Evolutionary conservation across 1,140 invertebrate genomes (phyloP).

Genomic region (Drosophila pseudoananassae): DNA sequence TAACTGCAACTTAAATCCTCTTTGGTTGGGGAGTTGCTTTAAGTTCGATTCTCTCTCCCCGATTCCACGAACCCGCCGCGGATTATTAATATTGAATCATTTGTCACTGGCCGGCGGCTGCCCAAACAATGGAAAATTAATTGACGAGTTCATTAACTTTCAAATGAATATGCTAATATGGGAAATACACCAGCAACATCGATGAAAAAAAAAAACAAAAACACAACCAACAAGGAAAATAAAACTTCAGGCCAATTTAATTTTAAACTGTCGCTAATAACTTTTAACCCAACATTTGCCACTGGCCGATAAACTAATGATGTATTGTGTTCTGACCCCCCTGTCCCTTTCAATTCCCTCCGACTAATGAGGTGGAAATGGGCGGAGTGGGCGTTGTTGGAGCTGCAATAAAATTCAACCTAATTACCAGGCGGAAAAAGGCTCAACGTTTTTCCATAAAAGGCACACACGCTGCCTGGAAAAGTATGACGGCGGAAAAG

Average conservation of each 20-base stretch:
- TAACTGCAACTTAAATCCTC: slow-evolving; percentile 15
- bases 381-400: neutral
- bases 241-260: slow-evolving; percentile 63
- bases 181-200: slow-evolving; percentile 13
- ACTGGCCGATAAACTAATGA: slow-evolving; percentile 74
- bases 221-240: slow-evolving; percentile 17
- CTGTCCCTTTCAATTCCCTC: neutral
- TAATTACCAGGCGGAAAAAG: slow-evolving; percentile 58
- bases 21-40: slow-evolving; percentile 10
- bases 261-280: slow-evolving; percentile 81
- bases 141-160: slow-evolving; percentile 79
- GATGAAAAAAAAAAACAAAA: slow-evolving; percentile 22
- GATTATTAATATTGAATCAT: slow-evolving; percentile 62
- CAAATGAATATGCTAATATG: slow-evolving; percentile 74
- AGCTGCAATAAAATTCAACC: slow-evolving; percentile 72
- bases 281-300: slow-evolving; percentile 61
- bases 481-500: neutral
- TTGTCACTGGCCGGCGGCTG: slow-evolving; percentile 56
- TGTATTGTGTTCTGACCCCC: slow-evolving; percentile 57
- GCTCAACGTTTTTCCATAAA: slow-evolving; percentile 55
- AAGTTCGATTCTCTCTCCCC: neutral
- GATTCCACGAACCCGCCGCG: neutral
- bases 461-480: slow-evolving; percentile 9
- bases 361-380: slow-evolving; percentile 26
- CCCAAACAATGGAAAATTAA: slow-evolving; percentile 74